Percentiles rank a stretch among this genome's conserved stretches.
Conservation (phyloP, 2,113 vertebrate genomes). For the Hyperopisus bebe region DNA sequence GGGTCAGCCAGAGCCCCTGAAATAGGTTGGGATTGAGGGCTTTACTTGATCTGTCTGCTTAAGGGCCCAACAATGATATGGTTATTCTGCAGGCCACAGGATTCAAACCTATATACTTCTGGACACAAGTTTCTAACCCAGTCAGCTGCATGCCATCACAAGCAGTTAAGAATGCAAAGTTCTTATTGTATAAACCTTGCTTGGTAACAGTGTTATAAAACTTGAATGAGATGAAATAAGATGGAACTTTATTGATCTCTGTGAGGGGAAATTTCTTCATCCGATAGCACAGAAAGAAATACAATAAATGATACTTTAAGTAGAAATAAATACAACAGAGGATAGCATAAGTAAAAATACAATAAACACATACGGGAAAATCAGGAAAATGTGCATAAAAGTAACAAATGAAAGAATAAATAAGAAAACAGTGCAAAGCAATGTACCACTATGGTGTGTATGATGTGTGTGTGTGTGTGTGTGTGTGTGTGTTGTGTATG, state of each 20-base stretch:
- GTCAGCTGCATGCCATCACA: not conserved
- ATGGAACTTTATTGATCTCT: not conserved
- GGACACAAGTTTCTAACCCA: not conserved
- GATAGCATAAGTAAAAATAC: not conserved
- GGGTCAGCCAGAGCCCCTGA: not conserved
- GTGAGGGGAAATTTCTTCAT: not conserved
- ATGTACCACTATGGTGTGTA: not conserved
- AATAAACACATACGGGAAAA: not conserved
- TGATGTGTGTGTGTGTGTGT: not conserved
- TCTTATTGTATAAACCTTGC: slow-evolving; percentile 23
- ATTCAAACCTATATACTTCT: not conserved
- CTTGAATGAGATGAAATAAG: not conserved
- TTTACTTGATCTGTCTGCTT: not conserved
- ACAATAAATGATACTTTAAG: not conserved
- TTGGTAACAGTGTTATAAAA: slow-evolving; percentile 47
- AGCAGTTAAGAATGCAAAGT: not conserved
- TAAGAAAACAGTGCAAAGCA: not conserved
- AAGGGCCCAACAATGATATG: not conserved
- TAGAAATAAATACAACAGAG: not conserved
- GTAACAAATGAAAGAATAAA: not conserved
- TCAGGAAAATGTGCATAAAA: not conserved
- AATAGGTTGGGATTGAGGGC: not conserved
- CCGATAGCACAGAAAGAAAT: not conserved
- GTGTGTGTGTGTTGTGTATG: not conserved
- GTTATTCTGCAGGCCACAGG: not conserved